A percentile compares a stretch with the other conserved stretches of the same genome.
Conservation (phyloP, 2,797 vertebrate genomes). For the Eulemur albifrons region DNA sequence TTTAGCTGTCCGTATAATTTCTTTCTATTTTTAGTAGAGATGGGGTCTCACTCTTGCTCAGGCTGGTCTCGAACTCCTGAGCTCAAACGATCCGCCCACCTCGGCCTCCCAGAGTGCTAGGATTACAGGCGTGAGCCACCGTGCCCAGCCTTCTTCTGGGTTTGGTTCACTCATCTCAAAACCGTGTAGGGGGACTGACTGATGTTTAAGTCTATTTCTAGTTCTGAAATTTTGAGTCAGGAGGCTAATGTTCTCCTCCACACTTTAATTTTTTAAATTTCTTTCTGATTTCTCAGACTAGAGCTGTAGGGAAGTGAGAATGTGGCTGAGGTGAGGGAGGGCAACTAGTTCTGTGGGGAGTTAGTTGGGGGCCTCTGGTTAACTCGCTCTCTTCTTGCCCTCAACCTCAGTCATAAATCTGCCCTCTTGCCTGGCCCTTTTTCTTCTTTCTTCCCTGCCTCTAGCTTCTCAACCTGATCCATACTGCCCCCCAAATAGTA, state of each 20-base stretch:
- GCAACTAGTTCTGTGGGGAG: not conserved
- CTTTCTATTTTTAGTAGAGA: too few relatives aligned
- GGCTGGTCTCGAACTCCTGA: too few relatives aligned
- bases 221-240: not conserved
- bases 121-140: too few relatives aligned
- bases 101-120: too few relatives aligned
- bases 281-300: not conserved
- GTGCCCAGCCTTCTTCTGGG: not conserved
- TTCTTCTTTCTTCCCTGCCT: not conserved
- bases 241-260: not conserved
- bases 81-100: too few relatives aligned
- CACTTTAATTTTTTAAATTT: not conserved
- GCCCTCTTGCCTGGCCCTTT: not conserved
- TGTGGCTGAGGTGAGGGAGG: not conserved
- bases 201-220: not conserved
- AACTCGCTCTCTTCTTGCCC: not conserved
- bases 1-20: too few relatives aligned
- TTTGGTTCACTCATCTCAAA: slow-evolving; percentile 14
- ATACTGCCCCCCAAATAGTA: not conserved
- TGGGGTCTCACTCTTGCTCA: too few relatives aligned
- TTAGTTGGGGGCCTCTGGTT: not conserved
- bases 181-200: not conserved
- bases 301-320: not conserved
- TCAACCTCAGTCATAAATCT: not conserved
- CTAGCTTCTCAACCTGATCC: not conserved